These are phyloP conservation scores for Agrilus mali DNA, from an alignment of 2,888 invertebrate genomes.

Conservation along the genomic window DNA sequence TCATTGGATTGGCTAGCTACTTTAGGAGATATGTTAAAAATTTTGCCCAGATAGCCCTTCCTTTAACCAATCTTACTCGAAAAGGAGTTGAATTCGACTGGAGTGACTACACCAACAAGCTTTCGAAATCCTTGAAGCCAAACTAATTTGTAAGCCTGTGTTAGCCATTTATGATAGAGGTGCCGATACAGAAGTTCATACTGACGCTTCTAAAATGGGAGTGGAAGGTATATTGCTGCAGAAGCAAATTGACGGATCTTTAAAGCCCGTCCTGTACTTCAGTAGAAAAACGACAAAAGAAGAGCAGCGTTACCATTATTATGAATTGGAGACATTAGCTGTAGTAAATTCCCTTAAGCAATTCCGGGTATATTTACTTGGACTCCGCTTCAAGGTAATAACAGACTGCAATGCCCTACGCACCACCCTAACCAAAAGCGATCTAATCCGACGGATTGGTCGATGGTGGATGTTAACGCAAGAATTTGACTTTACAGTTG, in stretches of 20 bases:
- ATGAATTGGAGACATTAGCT: constrained; percentile 4
- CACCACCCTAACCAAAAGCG: constrained; percentile 4
- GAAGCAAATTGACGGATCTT: constrained; percentile 10
- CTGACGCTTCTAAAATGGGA: constrained; percentile 13
- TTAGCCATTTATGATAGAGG: background rate
- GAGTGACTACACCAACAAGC: constrained; percentile 2
- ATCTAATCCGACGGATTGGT: constrained; percentile 5
- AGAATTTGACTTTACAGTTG: too few relatives aligned
- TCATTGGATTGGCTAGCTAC: background rate
- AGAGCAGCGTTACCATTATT: constrained; percentile 15
- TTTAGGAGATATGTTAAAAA: constrained; percentile 10
- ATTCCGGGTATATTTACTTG: constrained; percentile 2
- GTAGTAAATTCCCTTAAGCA: background rate
- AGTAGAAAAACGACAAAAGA: constrained; percentile 15
- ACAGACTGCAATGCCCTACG: constrained; percentile 7
- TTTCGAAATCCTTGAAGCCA: constrained; percentile 4
- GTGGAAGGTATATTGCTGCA: constrained; percentile 17
- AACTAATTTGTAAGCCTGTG: constrained; percentile 2
- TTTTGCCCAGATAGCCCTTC: constrained; percentile 6
- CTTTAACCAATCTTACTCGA: constrained; percentile 5
- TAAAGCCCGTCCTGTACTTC: constrained; percentile 11
- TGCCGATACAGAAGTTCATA: background rate
- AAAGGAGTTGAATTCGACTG: constrained; percentile 5
- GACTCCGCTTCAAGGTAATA: constrained; percentile 4
- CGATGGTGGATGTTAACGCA: too few relatives aligned